Evolutionary conservation across 2,888 invertebrate species (phyloP), one percentile per base, ranked within the genome.

Genomic region (Chalcis sispes): DNA sequence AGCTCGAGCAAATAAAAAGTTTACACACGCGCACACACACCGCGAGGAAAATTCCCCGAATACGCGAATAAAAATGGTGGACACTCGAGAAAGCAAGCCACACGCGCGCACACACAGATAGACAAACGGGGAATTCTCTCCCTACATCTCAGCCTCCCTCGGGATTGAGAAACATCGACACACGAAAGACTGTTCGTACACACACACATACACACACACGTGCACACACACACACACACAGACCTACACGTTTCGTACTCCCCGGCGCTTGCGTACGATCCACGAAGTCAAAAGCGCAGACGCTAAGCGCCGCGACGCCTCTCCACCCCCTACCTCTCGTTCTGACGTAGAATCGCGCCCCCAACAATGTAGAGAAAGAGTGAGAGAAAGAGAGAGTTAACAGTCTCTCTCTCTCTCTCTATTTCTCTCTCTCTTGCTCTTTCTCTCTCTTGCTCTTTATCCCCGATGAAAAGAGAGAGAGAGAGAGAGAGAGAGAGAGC

Each of bases 291-390:
- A 79, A 36, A 75, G 84, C 85, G 85, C 85, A 82, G 80, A 83
- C 83, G 83, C 82, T 79, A 66, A 79, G 82, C 84, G 84, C 81
- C 81, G 82, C 79, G 81, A 79, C 82, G 82, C 72, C 80, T 76
- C 80, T 32, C 48, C 72, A 59, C 23, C 77, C 77, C 80, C 79
- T 15, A 8, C 15, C 42, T 4, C 42, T 42, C 42, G 7, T 15
- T 15, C 42, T 77, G 80, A 80, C 78, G 75, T 40, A 69, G 56
- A 72, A 65, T 72, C 77, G 79, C 79, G 75, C 78, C 79, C 80
- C 27, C 61, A 23, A 71, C 52, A 62, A 62, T 62, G 23, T 66
- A 36, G 5, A 36, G 36, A 46, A 5, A 46, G 5, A 36, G 10
- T 10, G 36, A 36, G 36, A 10, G 36, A 36, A 10, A 36, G 10